Evolutionary conservation across 2,888 invertebrate genomes (phyloP), one percentile per base, ranked within the genome.

Genomic region (Yponomeuta evonymella): DNA sequence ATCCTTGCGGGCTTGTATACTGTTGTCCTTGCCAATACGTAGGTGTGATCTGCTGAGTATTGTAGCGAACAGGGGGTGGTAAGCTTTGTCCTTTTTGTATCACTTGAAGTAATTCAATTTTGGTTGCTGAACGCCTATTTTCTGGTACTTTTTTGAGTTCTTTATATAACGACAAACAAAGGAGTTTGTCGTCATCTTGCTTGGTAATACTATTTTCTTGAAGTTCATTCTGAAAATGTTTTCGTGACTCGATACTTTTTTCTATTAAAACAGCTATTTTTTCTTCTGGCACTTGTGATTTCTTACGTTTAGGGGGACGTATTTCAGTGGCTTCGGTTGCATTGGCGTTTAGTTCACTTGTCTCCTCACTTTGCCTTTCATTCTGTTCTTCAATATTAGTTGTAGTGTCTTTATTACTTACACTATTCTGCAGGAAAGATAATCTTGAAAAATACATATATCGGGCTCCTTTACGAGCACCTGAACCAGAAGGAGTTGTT

Each of bases 111-210:
- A 79, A 77, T 75, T 79, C 76, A 76, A 78, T 78, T 78, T 79
- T 79, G 64, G 76, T 75, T 72, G 74, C 73, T 73, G 78, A 74
- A 72, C 77, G 75, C 71, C 71, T 73, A 74, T 77, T 74, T 73
- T 78, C 77, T 74, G 78, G 77, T 71, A 78, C 76, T 77, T 79
- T 78, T 72, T 71, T 76, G 36, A 77, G 72, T 73, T 77, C 77
- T 73, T 77, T 77, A 71, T 76, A 73, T 72, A 77, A 75, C 69
- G 77, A 79, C 73, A 79, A 75, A 75, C 79, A 78, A 77, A 79
- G 78, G 23, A 78, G 76, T 75, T 79, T 78, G 65, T 79, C 78
- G 63, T 79, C 78, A 76, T 78, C 76, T 75, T 75, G 75, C 69
- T 76, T 76, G 63, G 75, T 73, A 73, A 77, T 74, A 74, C 74